These are phyloP conservation scores for Nesogale talazaci DNA, from an alignment of 2,113 vertebrate genomes.

Conservation along the genomic window DNA sequence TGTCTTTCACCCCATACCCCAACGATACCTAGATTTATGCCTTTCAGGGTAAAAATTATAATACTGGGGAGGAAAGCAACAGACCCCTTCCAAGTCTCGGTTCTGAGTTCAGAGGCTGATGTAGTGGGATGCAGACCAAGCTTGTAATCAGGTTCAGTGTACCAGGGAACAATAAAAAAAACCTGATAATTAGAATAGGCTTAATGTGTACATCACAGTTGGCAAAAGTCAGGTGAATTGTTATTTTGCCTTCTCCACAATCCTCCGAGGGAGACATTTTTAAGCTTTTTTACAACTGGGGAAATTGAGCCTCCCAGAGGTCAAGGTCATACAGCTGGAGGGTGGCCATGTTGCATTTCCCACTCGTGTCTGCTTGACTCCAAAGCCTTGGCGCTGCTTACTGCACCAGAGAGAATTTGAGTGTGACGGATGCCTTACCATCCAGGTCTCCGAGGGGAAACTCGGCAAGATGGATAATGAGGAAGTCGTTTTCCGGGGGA, in stretches of 20 bases:
- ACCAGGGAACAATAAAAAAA: not conserved
- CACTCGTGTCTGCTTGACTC: not conserved
- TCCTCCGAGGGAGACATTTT: not conserved
- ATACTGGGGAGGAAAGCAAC: not conserved
- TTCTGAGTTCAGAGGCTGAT: not conserved
- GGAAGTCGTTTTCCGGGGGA: slow-evolving; percentile 70
- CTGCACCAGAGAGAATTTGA: not conserved
- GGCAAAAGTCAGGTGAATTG: not conserved
- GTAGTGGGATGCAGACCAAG: not conserved
- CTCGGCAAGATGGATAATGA: slow-evolving; percentile 58
- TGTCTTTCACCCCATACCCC: not conserved
- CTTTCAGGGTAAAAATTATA: not conserved
- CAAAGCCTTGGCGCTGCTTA: not conserved
- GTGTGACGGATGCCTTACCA: not conserved
- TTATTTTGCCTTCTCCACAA: slow-evolving; percentile 11
- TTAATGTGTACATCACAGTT: not conserved
- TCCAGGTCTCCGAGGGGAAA: slow-evolving; percentile 53
- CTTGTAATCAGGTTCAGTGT: not conserved
- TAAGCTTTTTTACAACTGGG: not conserved
- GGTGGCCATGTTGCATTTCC: not conserved
- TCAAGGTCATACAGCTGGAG: not conserved
- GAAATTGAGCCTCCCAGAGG: slow-evolving; percentile 12
- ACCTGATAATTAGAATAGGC: slow-evolving; percentile 3
- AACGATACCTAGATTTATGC: not conserved
- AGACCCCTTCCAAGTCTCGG: not conserved